phyloP scores from a whole-genome alignment of 2,888 invertebrate species.

The Stegana nigrithorax region DNA sequence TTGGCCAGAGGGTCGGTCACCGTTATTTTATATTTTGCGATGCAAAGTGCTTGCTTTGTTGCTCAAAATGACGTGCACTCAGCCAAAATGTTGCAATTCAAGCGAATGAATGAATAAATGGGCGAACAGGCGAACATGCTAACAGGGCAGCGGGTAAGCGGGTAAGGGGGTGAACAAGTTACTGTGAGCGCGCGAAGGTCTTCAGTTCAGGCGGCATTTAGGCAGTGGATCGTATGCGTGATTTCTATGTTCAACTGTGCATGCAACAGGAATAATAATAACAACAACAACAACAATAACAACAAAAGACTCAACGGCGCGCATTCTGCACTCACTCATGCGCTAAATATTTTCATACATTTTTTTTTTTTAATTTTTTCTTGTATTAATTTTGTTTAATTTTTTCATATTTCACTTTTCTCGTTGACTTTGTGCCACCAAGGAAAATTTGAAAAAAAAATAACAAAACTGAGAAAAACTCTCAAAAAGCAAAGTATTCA shows the following conservation, averaged over 20 bases:
- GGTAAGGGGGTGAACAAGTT: background rate
- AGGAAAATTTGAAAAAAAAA: too few relatives aligned
- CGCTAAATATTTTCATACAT: background rate
- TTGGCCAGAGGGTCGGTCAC: too few relatives aligned
- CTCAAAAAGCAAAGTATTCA: too few relatives aligned
- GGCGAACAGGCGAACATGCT: too few relatives aligned
- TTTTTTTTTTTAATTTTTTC: background rate
- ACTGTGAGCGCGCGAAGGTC: too few relatives aligned
- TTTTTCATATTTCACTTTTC: background rate
- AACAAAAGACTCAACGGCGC: background rate
- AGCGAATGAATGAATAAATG: too few relatives aligned
- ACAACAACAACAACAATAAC: background rate
- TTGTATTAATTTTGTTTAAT: background rate
- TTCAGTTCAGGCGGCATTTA: slow-evolving; percentile 9
- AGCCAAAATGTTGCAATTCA: slow-evolving; percentile 9
- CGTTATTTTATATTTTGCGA: too few relatives aligned
- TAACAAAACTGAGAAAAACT: too few relatives aligned
- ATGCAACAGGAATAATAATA: slow-evolving; percentile 26
- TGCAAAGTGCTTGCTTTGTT: too few relatives aligned
- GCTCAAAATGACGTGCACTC: background rate
- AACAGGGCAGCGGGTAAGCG: too few relatives aligned
- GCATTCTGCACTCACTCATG: slow-evolving; percentile 4
- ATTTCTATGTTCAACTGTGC: slow-evolving; percentile 39
- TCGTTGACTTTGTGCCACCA: too few relatives aligned
- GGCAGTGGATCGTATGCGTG: slow-evolving; percentile 35